Evolutionary conservation across 2,888 invertebrate genomes (phyloP), one percentile per base, ranked within the genome.

Genomic region (Apomyelois bistriatella): DNA sequence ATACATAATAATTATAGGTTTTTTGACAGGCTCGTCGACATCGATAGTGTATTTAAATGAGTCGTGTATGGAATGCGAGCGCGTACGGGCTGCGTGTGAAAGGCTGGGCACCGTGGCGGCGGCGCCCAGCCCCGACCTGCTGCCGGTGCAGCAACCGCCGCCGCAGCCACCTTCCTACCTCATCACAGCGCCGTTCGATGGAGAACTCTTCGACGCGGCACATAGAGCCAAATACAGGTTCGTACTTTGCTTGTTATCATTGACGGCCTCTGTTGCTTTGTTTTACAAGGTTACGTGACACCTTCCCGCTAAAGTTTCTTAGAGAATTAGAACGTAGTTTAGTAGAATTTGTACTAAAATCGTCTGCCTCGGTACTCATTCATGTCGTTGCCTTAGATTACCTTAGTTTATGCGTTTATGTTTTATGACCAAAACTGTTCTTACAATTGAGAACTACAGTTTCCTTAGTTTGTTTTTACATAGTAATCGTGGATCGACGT

Each of bases 111-210:
- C 82, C 66, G 79, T 89, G 77, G 77, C 79, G 71, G 73, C 82
- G 68, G 82, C 87, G 72, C 81, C 85, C 58, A 69, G 74, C 64
- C 72, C 81, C 64, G 85, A 87, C 58, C 70, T 77, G 64, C 71
- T 87, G 72, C 82, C 87, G 62, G 67, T 76, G 67, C 75, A 80
- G 60, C 82, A 72, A 62, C 80, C 74, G 66, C 76, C 82, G 54
- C 79, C 85, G 36, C 75, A 79, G 58, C 76, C 83, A 32, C 80
- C 85, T 46, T 73, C 82, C 65, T 89, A 88, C 74, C 79, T 95
- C 85, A 92, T 96, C 70, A 84, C 96, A 60, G 92, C 94, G 49
- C 92, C 93, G 61, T 96, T 96, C 79, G 94, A 94, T 59, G 94
- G 94, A 50, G 92, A 93, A 56, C 90, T 93, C 58, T 96, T 93